Base-by-base conservation (phyloP, 2,888 invertebrate genomes). In the Tipula vernalis region DNA sequence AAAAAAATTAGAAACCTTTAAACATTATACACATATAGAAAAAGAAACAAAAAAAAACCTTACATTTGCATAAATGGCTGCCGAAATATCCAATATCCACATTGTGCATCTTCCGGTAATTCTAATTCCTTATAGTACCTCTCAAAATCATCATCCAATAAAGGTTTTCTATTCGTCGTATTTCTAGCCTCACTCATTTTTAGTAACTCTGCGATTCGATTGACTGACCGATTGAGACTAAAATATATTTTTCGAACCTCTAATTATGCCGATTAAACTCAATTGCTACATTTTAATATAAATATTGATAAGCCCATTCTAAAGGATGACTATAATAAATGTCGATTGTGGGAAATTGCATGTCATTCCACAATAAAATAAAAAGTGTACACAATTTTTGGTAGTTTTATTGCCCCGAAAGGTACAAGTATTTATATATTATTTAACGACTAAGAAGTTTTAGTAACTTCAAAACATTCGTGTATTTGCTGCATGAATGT, bases 41-140 rank as follows among this genome's bases (percentile, higher is more conserved):
- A 83, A 6, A 10, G 2, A 12, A 86, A 18, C 6, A 36, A 83
- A 6, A 10, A 3, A 12, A 86, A 18, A 18, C 3, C 47, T 13
- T 83, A 92, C 88, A 91, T 91, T 89, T 93, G 93, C 15, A 94
- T 89, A 87, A 90, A 92, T 0, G 91, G 89, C 3, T 93, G 93
- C 86, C 91, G 91, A 83, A 93, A 89, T 87, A 92, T 92, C 91
- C 93, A 92, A 83, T 93, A 90, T 2, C 94, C 94, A 89, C 94
- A 94, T 6, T 92, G 91, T 0, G 93, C 94, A 86, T 94, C 94
- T 44, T 93, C 92, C 42, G 92, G 92, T 87, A 93, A 71, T 28
- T 28, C 28, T 71, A 71, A 71, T 71, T 28, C 71, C 71, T 71
- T 71, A 28, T 71, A 71, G 28, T 71, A 71, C 28, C 28, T 71